Evolutionary conservation across 2,888 invertebrate genomes (phyloP), one percentile per base, ranked within the genome.

Genomic region (Aromia moschata): DNA sequence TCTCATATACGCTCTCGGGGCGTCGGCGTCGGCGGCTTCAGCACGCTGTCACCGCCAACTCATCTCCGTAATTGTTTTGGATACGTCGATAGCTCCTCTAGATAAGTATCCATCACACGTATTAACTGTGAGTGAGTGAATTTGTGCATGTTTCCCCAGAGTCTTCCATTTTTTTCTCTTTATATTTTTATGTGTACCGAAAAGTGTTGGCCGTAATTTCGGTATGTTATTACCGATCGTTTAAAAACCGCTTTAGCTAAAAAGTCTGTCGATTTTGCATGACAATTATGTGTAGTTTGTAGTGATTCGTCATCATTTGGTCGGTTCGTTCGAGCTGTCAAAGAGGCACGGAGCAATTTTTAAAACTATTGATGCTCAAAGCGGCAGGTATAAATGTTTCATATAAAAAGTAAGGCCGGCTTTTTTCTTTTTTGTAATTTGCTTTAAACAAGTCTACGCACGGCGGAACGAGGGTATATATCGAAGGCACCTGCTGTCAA

Each of bases 1-100:
- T 74, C 71, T 72, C 74, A 74, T 73, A 73, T 78, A 77, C 74
- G 77, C 74, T 74, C 65, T 74, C 74, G 77, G 79, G 79, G 79
- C 79, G 80, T 79, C 79, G 79, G 74, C 79, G 79, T 77, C 76
- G 74, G 70, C 64, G 71, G 74, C 76, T 72, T 70, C 40, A 17
- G 45, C 73, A 64, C 71, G 62, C 72, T 77, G 76, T 76, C 76
- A 77, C 72, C 69, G 65, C 71, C 71, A 74, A 71, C 74, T 77
- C 76, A 77, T 71, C 70, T 63, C 66, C 66, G 68, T 73, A 74
- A 76, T 75, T 74, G 69, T 72, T 70, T 70, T 69, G 68, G 69
- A 71, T 64, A 53, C 58, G 20, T 43, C 58, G 46, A 59, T 51
- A 67, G 65, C 52, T 61, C 53, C 43, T 30, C 46, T 52, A 68